Base-by-base conservation (phyloP, 2,888 invertebrate genomes). In the Parthenolecanium corni region DNA sequence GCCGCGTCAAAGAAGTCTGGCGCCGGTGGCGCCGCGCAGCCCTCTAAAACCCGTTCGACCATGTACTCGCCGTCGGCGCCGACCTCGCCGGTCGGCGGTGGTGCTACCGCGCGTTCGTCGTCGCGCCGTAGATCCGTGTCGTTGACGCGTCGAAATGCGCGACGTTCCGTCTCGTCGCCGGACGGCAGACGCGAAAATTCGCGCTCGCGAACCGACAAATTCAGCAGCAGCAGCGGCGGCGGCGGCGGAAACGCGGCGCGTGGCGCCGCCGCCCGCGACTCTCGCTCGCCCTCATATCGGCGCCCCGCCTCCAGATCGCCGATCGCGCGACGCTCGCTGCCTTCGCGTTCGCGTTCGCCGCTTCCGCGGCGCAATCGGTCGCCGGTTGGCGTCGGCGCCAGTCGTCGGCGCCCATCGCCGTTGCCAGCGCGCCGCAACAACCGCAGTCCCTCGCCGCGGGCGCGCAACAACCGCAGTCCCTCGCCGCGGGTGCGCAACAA, bases 11-110 rank as follows among this genome's bases (percentile, higher is more conserved):
- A 31, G 31, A 9, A 4, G 9, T 31, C 31, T 9, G 31, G 31
- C 9, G 31, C 5, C 31, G 31, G 5, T 31, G 31, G 5, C 4
- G 4, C 31, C 31, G 31, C 31, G 31, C 31, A 31, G 18, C 52
- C 14, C 3, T 36, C 18, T 20, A 56, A 56, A 42, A 49, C 49
- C 21, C 58, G 49, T 36, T 18, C 47, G 20, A 31, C 47, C 1
- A 61, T 51, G 61, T 61, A 61, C n/a, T 61, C 61, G 61, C 61
- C 61, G 5, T 61, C 61, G 25, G 51, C 51, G 9, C 61, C 51
- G 3, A 61, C 51, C 3, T 61, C 61, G n/a, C 61, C 61, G 40
- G 18, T 49, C 9, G 11, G 49, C 5, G 21, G 11, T 9, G 24
- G 12, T 38, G 49, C 49, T 23, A 16, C 49, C 38, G 47, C 61